phyloP scores from a whole-genome alignment of 2,113 vertebrate species.

The Aldabrachelys gigantea region DNA sequence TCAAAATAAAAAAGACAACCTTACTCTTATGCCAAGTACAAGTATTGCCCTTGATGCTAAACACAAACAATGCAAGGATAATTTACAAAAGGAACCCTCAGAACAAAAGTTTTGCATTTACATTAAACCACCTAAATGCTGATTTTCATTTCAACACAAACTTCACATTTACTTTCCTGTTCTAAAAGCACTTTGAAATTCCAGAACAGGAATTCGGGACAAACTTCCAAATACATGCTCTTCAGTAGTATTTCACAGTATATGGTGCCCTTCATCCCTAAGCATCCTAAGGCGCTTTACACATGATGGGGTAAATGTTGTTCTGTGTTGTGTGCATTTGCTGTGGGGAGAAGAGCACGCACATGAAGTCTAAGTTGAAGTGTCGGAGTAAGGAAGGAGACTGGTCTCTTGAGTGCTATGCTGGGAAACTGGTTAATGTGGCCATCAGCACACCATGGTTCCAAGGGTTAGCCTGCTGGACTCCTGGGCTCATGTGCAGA shows the following conservation, averaged over 20 bases:
- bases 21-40: background rate
- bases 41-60: background rate
- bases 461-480: no score
- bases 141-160: background rate
- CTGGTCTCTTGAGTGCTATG: no score
- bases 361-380: no score
- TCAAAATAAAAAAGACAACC: background rate
- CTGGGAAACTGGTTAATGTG: no score
- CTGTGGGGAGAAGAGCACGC: no score
- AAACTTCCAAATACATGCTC: background rate
- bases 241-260: background rate
- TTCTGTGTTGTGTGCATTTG: no score
- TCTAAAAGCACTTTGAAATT: background rate
- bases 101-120: background rate
- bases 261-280: background rate
- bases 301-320: no score
- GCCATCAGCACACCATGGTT: no score
- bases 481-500: no score
- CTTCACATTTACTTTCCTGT: background rate
- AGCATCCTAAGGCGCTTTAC: background rate
- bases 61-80: background rate
- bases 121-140: background rate
- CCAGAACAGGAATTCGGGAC: background rate
- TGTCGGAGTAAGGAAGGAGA: no score
- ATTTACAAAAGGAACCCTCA: background rate